Evolutionary conservation across 2,888 invertebrate genomes (phyloP).

Genomic region (Rhingia campestris): DNA sequence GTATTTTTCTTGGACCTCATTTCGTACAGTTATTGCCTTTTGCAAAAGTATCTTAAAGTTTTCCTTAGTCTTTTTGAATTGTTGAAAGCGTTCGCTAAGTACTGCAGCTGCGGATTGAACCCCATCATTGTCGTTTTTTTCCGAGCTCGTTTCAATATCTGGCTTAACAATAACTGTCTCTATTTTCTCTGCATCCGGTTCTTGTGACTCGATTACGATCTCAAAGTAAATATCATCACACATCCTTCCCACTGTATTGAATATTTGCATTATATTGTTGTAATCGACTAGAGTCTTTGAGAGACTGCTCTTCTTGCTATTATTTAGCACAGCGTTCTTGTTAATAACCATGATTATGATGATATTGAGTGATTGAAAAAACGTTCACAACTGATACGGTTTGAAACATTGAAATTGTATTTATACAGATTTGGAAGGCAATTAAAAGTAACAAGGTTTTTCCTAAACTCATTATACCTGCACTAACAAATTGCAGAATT

Average conservation of each 20-base stretch:
- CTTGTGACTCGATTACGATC: background rate
- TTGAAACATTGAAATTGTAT: no score
- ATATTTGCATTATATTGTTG: background rate
- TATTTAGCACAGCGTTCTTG: no score
- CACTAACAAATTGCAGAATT: no score
- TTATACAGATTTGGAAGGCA: no score
- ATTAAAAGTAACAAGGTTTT: no score
- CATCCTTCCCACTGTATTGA: background rate
- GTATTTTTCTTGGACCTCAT: background rate
- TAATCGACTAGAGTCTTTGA: background rate
- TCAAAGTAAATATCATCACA: background rate
- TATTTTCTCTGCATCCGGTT: background rate
- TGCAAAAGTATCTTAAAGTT: background rate
- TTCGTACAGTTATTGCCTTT: background rate
- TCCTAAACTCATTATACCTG: no score
- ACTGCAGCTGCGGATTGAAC: background rate
- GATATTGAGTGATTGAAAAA: background rate
- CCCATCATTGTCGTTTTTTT: background rate
- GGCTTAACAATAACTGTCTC: background rate
- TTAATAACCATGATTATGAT: slow-evolving; percentile 1
- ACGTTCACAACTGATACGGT: no score
- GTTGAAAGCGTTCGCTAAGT: background rate
- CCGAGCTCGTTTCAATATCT: background rate
- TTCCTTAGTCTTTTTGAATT: background rate
- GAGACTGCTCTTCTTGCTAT: background rate